Base-by-base conservation (phyloP, 2,797 vertebrate genomes). In the Sternarchorhynchus goeldii region DNA sequence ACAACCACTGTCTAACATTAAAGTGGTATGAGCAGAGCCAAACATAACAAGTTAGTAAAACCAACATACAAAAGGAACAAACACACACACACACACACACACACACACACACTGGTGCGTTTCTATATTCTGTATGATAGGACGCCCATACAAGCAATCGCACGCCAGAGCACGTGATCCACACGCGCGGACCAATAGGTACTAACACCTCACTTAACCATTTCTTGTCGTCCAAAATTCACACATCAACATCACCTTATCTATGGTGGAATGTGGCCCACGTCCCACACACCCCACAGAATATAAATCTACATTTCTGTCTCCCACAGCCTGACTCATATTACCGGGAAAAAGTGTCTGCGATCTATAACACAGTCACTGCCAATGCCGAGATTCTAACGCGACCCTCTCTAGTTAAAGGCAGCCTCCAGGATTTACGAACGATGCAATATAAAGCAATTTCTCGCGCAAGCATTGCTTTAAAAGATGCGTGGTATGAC, bases 81-180 rank as follows among this genome's bases (percentile, higher is more conserved):
- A n/a, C 20, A 45, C 64, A 66, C 25, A 36, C 2, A 55, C 36
- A 41, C 17, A 36, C 66, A 21, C 45, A 64, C 29, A 75, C 64
- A 75, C 63, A 83, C 70, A 63, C 73, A 63, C 20, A 60, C 53
- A 69, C 79, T 81, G 77, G 80, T 82, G 86, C 81, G 84, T 86
- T 88, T 84, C 79, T 74, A 84, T 81, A 83, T 83, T 76, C 83
- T 65, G 81, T 64, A 75, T 83, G 81, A 86, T 58, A 78, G 67
- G 81, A 78, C 76, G 84, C 58, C 78, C 78, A 73, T 83, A 76
- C 78, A 80, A 81, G 83, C 76, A 79, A 78, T 77, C 84, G 86
- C 83, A 75, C 57, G 66, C 78, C 41, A 70, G 82, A 89, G 75
- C 93, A 94, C 91, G 92, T 94, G 93, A 93, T 90, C 82, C 83